phyloP scores from a whole-genome alignment of 1,140 invertebrate species.

The Archegozetes longisetosus region DNA sequence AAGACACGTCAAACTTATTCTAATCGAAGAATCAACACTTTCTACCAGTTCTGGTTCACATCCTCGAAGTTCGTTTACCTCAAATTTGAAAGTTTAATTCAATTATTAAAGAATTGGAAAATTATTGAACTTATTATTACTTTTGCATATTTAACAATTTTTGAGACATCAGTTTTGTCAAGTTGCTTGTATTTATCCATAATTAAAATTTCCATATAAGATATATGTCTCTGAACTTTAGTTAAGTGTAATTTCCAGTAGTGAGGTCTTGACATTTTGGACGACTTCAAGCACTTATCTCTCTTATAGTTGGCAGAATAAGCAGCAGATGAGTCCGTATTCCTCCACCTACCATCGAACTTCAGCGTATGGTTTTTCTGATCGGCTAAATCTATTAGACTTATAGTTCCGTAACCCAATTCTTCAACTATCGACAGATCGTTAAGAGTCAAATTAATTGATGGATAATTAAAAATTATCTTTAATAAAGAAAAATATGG shows the following conservation, averaged over 20 bases:
- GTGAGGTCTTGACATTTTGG: neutral
- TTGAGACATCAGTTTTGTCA: neutral
- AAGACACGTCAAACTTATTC: neutral
- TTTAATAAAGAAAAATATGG: neutral
- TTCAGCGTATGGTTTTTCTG: neutral
- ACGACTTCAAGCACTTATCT: neutral
- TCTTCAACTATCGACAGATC: neutral
- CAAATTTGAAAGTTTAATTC: too few relatives aligned
- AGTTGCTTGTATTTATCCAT: neutral
- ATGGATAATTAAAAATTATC: neutral
- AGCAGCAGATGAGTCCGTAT: neutral
- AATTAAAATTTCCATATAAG: neutral
- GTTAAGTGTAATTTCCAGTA: neutral
- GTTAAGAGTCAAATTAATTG: neutral
- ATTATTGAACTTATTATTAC: neutral
- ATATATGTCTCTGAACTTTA: neutral
- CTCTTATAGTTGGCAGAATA: neutral
- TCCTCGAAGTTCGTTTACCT: neutral
- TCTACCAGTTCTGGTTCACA: neutral
- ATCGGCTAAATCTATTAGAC: neutral
- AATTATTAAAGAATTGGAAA: neutral
- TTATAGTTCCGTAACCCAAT: neutral
- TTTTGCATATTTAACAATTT: neutral
- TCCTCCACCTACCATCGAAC: neutral
- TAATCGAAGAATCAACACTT: neutral